These are phyloP conservation scores for Leptopilina boulardi DNA, from an alignment of 1,140 invertebrate species.

Conservation along the genomic window DNA sequence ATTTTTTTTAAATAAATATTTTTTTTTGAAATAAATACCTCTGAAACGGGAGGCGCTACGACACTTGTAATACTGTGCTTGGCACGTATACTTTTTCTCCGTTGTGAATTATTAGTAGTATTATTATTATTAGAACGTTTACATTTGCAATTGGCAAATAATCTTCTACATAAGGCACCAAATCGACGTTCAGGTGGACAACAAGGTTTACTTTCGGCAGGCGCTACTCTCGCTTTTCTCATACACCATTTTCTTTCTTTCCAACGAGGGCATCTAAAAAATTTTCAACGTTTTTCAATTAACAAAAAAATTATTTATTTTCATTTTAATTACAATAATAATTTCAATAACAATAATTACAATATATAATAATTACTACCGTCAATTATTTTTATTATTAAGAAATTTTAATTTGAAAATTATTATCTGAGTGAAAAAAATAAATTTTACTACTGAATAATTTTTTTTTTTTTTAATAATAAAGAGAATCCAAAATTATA, in stretches of 20 bases:
- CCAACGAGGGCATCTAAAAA: conserved; percentile 60
- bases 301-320: neutral
- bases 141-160: conserved; percentile 59
- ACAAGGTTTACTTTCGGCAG: conserved; percentile 62
- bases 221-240: conserved; percentile 62
- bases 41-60: conserved; percentile 69
- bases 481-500: no score
- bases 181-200: conserved; percentile 68
- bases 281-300: neutral
- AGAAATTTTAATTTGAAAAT: no score
- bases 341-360: no score
- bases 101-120: conserved; percentile 58
- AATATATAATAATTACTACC: no score
- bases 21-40: conserved; percentile 55
- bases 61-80: conserved; percentile 74
- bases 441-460: no score
- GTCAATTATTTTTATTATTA: no score
- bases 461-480: no score
- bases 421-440: no score
- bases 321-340: no score
- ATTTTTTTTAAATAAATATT: neutral
- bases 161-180: conserved; percentile 62
- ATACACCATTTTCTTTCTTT: conserved; percentile 61
- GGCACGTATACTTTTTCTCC: conserved; percentile 67
- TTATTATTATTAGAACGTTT: conserved; percentile 49